phyloP scores from a whole-genome alignment of 2,113 vertebrate genomes.

The Cygnus atratus region DNA sequence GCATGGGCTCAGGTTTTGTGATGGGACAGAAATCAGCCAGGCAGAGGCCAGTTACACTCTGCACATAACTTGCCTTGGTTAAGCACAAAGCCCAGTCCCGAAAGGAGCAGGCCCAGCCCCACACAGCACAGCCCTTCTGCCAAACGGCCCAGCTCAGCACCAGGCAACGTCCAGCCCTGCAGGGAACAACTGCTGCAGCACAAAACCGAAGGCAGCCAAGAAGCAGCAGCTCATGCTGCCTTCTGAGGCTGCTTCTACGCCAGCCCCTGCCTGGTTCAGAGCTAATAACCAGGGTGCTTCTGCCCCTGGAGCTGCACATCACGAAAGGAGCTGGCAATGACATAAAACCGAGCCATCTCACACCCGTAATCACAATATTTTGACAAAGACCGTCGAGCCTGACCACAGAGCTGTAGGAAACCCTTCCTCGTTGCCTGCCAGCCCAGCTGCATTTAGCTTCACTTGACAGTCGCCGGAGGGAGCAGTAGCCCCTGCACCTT shows the following conservation, averaged over 20 bases:
- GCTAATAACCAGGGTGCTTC: accelerated
- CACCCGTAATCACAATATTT: accelerated
- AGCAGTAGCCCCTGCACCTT: background rate
- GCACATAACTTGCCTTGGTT: background rate
- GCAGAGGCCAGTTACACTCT: background rate
- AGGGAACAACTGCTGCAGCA: background rate
- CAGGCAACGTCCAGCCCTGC: background rate
- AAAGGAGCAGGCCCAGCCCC: background rate
- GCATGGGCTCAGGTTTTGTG: background rate
- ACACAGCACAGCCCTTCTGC: background rate
- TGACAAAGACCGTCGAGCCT: background rate
- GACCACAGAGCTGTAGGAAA: accelerated
- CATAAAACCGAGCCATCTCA: background rate
- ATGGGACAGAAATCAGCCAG: background rate
- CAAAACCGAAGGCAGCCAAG: background rate
- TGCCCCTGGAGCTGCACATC: background rate
- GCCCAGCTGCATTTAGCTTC: background rate
- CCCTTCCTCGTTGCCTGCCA: background rate
- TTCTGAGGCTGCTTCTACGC: background rate
- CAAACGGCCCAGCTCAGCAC: background rate
- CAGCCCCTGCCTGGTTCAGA: background rate
- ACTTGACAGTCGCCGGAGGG: background rate
- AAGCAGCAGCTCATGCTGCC: background rate
- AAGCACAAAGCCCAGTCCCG: background rate
- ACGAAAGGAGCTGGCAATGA: background rate